phyloP scores from a whole-genome alignment of 2,888 invertebrate genomes.

The Synanthedon tipuliformis region DNA sequence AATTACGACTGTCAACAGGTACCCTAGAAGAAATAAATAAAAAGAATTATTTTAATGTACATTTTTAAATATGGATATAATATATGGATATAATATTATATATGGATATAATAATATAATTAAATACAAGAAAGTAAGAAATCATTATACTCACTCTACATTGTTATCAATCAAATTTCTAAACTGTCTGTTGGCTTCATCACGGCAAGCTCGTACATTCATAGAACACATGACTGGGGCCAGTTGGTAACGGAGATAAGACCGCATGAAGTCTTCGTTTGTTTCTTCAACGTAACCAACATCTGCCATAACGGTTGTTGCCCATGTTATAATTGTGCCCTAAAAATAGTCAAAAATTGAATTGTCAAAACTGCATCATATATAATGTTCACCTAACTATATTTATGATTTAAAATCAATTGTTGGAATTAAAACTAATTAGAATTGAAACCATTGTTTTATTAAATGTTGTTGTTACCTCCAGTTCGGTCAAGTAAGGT shows the following conservation, averaged over 20 bases:
- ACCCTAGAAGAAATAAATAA: conserved; percentile 26
- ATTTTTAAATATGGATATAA: too few species aligned
- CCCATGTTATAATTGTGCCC: conserved; percentile 32
- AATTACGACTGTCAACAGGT: conserved; percentile 63
- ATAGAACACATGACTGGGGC: conserved; percentile 42
- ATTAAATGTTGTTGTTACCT: conserved; percentile 7
- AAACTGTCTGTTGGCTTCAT: conserved; percentile 30
- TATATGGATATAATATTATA: too few species aligned
- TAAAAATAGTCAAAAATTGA: conserved; percentile 9
- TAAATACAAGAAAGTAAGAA: too few species aligned
- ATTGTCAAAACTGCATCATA: too few species aligned
- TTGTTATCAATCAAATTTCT: conserved; percentile 11
- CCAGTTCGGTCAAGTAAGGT: conserved; percentile 15
- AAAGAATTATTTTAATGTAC: too few species aligned
- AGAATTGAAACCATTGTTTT: too few species aligned
- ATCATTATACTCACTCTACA: conserved; percentile 15
- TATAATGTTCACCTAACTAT: too few species aligned
- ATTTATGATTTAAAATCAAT: too few species aligned
- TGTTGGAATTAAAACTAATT: too few species aligned
- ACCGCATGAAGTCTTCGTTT: conserved; percentile 40
- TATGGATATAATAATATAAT: too few species aligned
- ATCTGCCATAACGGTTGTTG: conserved; percentile 23
- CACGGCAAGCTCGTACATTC: conserved; percentile 23
- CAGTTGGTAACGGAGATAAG: conserved; percentile 45
- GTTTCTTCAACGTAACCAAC: conserved; percentile 27